A percentile compares a stretch with the other conserved stretches of the same genome.
These are phyloP conservation scores for Drosophila miranda DNA, from an alignment of 1,140 invertebrate genomes.

Conservation along the genomic window DNA sequence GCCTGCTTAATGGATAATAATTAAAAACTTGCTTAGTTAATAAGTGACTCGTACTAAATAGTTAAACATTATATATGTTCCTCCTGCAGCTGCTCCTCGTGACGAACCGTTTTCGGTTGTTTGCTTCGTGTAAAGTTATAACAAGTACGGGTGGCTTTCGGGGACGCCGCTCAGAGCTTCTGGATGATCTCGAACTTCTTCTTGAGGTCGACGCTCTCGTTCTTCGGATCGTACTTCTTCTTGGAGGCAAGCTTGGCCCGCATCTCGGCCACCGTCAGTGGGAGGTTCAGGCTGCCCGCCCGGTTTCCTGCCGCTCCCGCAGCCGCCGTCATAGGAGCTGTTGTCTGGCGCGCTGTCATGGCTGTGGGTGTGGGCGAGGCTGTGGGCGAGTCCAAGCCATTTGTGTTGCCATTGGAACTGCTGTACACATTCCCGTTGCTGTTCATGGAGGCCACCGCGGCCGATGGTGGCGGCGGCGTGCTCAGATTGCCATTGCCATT, in stretches of 20 bases:
- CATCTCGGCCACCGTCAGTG: slow-evolving; percentile 94
- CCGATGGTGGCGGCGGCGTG: slow-evolving; percentile 64
- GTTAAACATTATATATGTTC: slow-evolving; percentile 58
- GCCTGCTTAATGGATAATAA: slow-evolving; percentile 56
- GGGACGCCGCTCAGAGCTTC: slow-evolving; percentile 86
- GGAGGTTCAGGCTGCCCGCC: slow-evolving; percentile 86
- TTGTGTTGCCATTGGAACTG: slow-evolving; percentile 48
- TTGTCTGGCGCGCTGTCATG: neutral
- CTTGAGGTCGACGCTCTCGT: slow-evolving; percentile 92
- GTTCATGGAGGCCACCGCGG: slow-evolving; percentile 58
- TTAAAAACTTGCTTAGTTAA: slow-evolving; percentile 76
- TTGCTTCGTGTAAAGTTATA: slow-evolving; percentile 41
- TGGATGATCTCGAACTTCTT: slow-evolving; percentile 97
- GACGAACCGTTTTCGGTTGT: neutral
- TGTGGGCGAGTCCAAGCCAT: slow-evolving; percentile 33
- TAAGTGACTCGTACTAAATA: slow-evolving; percentile 76
- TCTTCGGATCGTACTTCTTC: slow-evolving; percentile 94
- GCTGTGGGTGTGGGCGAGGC: slow-evolving; percentile 50
- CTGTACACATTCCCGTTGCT: slow-evolving; percentile 70
- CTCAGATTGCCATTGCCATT: slow-evolving; percentile 45
- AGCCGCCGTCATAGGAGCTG: neutral
- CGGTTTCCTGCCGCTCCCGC: slow-evolving; percentile 29
- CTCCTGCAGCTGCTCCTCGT: slow-evolving; percentile 4
- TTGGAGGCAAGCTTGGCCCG: slow-evolving; percentile 91
- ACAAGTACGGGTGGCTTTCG: slow-evolving; percentile 48